Conservation (phyloP, 2,113 vertebrate genomes). For the Chloebia gouldiae region DNA sequence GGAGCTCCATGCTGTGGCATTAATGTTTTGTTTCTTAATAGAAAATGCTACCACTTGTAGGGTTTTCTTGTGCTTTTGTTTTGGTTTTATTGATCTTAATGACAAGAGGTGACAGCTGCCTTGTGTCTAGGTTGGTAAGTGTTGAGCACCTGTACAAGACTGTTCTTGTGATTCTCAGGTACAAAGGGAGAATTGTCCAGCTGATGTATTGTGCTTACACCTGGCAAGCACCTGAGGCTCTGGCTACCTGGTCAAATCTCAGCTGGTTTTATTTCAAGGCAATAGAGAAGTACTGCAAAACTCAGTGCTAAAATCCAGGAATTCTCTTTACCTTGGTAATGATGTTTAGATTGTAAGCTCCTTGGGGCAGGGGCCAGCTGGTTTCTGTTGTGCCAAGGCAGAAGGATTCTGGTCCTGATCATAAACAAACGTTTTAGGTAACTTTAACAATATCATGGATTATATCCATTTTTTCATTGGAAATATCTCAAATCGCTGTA, state of each 20-base stretch:
- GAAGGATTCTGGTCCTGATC: neutral
- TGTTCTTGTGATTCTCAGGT: neutral
- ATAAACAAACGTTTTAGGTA: neutral
- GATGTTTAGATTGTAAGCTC: slow-evolving; percentile 68
- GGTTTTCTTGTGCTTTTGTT: neutral
- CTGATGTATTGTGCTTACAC: neutral
- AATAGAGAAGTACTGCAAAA: neutral
- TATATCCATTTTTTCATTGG: neutral
- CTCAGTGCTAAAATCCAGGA: neutral
- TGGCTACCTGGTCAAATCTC: neutral
- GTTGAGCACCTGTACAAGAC: neutral
- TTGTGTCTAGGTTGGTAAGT: slow-evolving; percentile 14
- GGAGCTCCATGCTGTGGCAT: neutral
- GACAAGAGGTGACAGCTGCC: neutral
- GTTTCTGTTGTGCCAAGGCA: neutral
- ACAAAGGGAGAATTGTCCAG: neutral
- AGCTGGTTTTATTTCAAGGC: neutral
- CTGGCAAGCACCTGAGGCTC: neutral
- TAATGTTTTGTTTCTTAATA: slow-evolving; percentile 1
- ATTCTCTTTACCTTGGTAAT: slow-evolving; percentile 6
- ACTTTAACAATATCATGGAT: neutral
- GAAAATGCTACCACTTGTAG: neutral
- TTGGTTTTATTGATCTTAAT: neutral
- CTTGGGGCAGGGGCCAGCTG: slow-evolving; percentile 55
- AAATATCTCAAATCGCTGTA: neutral